Percentiles rank a stretch among this genome's conserved stretches.
These are phyloP conservation scores for Ondatra zibethicus DNA, from an alignment of 2,113 vertebrate genomes.

Conservation along the genomic window DNA sequence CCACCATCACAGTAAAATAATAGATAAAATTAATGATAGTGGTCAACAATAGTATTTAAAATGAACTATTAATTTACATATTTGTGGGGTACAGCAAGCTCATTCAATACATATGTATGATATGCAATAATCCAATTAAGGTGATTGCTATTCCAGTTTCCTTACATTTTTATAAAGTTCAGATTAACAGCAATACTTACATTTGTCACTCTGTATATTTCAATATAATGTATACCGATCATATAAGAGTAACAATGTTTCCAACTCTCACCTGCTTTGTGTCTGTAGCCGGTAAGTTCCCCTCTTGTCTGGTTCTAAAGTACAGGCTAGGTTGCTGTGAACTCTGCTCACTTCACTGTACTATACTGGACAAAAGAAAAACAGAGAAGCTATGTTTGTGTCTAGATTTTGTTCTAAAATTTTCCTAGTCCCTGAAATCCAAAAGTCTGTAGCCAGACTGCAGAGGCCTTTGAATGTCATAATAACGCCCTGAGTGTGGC, in stretches of 20 bases:
- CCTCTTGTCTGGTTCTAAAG: neutral
- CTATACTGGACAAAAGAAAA: constrained; percentile 32
- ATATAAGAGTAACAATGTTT: neutral
- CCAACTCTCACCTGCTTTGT: neutral
- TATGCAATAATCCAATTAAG: neutral
- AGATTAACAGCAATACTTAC: neutral
- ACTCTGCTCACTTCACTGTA: neutral
- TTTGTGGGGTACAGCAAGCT: neutral
- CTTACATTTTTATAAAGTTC: neutral
- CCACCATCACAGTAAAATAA: neutral
- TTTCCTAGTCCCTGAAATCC: constrained; percentile 37
- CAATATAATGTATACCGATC: neutral
- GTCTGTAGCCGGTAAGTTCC: neutral
- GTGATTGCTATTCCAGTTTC: neutral
- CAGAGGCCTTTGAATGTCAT: constrained; percentile 12
- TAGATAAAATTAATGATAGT: neutral
- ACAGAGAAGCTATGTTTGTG: constrained; percentile 13
- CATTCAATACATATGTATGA: neutral
- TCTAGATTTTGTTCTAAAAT: constrained; percentile 65
- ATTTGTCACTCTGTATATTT: neutral
- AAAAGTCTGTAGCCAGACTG: constrained; percentile 26
- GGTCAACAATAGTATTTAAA: neutral
- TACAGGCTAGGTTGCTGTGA: neutral
- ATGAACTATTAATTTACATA: neutral
- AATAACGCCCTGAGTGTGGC: constrained; percentile 1